phyloP scores from a whole-genome alignment of 2,797 vertebrate species.

The Pseudochirops cupreus region DNA sequence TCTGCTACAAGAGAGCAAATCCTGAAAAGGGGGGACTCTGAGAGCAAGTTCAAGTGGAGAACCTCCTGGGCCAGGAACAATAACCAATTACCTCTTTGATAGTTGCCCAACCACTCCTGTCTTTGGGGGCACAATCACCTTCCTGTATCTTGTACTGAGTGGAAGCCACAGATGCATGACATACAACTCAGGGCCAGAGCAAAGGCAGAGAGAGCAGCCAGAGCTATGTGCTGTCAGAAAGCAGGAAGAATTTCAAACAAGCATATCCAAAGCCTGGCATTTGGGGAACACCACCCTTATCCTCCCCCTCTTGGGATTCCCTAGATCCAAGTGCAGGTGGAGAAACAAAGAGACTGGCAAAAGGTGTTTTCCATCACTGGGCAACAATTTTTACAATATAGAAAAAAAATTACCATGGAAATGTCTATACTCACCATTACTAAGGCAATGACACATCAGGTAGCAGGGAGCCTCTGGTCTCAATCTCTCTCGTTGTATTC shows the following conservation, averaged over 20 bases:
- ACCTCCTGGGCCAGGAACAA: background rate
- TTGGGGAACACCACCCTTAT: background rate
- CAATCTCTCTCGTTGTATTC: background rate
- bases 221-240: background rate
- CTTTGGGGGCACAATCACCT: constrained; percentile 38
- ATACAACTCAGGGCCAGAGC: background rate
- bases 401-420: constrained; percentile 25
- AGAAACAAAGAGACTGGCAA: background rate
- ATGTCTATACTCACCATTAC: constrained; percentile 39
- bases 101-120: background rate
- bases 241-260: constrained; percentile 39
- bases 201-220: background rate
- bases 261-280: background rate
- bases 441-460: constrained; percentile 23
- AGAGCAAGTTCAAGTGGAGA: constrained; percentile 65
- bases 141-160: constrained; percentile 4
- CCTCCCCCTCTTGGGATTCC: background rate
- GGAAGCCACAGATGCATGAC: background rate
- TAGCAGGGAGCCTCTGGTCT: constrained; percentile 13
- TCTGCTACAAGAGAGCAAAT: constrained; percentile 79
- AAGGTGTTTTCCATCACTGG: constrained; percentile 15
- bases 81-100: background rate
- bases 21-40: constrained; percentile 33
- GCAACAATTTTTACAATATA: constrained; percentile 22
- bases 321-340: background rate